Evolutionary conservation across 1,140 invertebrate genomes (phyloP).

Genomic region (Zaprionus ornatus): DNA sequence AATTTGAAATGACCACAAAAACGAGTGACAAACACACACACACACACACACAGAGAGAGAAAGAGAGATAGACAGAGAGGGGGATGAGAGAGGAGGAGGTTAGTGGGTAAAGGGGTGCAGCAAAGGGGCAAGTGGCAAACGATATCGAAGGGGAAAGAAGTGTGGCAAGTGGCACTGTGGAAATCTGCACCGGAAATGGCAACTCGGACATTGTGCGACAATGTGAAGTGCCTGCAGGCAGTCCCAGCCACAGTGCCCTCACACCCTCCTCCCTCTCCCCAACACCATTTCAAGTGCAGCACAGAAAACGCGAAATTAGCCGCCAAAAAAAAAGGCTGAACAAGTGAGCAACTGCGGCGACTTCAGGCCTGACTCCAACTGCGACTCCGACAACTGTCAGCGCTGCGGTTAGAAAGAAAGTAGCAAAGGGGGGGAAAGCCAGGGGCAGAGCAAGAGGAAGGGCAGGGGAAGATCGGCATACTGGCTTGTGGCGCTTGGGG

Average conservation of each 20-base stretch:
- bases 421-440: too few species aligned
- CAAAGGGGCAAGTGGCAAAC: not conserved
- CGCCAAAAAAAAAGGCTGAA: slow-evolving; percentile 36
- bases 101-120: not conserved
- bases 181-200: slow-evolving; percentile 53
- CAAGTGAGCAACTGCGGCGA: slow-evolving; percentile 26
- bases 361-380: not conserved
- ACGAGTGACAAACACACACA: slow-evolving; percentile 48
- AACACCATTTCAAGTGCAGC: not conserved
- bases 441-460: too few species aligned
- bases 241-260: not conserved
- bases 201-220: slow-evolving; percentile 64
- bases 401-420: not conserved
- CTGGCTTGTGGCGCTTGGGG: too few species aligned
- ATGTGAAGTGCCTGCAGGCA: slow-evolving; percentile 33
- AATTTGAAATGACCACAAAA: slow-evolving; percentile 82
- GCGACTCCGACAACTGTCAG: not conserved
- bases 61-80: not conserved
- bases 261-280: too few species aligned
- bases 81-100: not conserved
- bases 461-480: not conserved
- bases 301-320: slow-evolving; percentile 64
- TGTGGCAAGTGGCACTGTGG: slow-evolving; percentile 18
- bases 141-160: not conserved
- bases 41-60: not conserved